Base-by-base conservation (phyloP, 2,113 vertebrate species). In the Hyperopisus bebe region DNA sequence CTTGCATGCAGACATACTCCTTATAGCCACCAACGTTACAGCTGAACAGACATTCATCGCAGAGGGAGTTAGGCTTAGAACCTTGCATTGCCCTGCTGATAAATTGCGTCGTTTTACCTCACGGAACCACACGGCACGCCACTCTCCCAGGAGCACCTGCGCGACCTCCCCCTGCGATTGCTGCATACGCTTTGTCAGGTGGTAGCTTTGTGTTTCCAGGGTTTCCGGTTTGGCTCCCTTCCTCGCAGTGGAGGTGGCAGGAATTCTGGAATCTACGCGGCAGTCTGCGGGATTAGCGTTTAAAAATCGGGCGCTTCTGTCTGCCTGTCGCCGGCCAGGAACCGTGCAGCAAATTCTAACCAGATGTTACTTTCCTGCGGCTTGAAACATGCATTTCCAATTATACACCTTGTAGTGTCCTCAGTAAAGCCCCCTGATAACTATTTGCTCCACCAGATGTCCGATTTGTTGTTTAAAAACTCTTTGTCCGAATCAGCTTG, bases 301-400 rank as follows among this genome's bases (percentile, higher is more conserved):
- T 90, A 7, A 53, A 84, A n/a, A 13, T 47, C 24, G 82, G 13
- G 42, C 35, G 31, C 55, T 70, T 66, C 89, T 91, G 88, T 93
- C 89, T 88, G 92, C 89, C 50, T 86, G 80, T 89, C 74, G 88
- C 90, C 58, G 90, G 89, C 47, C 83, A 80, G 83, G 21, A 91
- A 51, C 51, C 42, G 88, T 7, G 74, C 74, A 88, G 90, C 90
- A 92, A 92, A 92, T 91, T 88, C 86, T 85, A 93, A 93, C 88
- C 92, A 93, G 91, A 93, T 93, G 92, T 91, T 90, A 62, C 53
- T 88, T 90, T 51, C 50, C 4, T 27, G 39, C 70, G 90, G 91
- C 88, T 89, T 91, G 50, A 92, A 92, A 91, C 92, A 92, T 92
- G 90, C 91, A 91, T 91, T 92, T 93, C 89, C 92, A 91, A 93